A percentile compares a stretch with the other conserved stretches of the same genome.
phyloP scores from a whole-genome alignment of 2,888 invertebrate genomes.

The Drosophila monieri region DNA sequence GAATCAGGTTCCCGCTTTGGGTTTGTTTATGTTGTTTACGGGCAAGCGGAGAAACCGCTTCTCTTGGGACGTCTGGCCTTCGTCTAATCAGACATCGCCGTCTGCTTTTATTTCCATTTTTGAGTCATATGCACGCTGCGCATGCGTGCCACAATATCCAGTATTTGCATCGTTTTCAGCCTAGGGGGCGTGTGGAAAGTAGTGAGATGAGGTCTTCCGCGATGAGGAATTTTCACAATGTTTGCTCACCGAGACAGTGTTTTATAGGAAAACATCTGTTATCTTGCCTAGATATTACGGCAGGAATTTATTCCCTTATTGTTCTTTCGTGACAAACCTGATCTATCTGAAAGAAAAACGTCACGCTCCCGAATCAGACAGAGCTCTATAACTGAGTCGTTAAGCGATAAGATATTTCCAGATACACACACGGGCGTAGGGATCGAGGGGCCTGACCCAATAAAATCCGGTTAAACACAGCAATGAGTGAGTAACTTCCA shows the following conservation, averaged over 20 bases:
- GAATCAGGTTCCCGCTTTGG: constrained; percentile 40
- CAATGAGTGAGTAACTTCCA: constrained; percentile 29
- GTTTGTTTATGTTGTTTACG: constrained; percentile 41
- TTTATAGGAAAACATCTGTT: constrained; percentile 47
- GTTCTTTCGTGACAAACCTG: constrained; percentile 12
- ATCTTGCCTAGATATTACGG: constrained; percentile 28
- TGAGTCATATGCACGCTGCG: constrained; percentile 53
- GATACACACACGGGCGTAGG: constrained; percentile 17
- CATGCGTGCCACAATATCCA: constrained; percentile 48
- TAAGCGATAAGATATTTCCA: constrained; percentile 58
- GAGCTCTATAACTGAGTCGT: constrained; percentile 37
- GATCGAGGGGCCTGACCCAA: constrained; percentile 16
- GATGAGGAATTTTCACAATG: constrained; percentile 10
- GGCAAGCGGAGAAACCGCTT: constrained; percentile 3
- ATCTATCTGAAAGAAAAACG: constrained; percentile 26
- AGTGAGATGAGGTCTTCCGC: constrained; percentile 7
- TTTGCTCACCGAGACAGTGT: constrained; percentile 20
- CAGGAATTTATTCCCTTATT: constrained; percentile 33
- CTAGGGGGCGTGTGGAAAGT: background rate
- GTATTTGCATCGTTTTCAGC: background rate
- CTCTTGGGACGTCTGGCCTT: constrained; percentile 30
- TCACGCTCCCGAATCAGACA: constrained; percentile 44
- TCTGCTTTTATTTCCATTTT: constrained; percentile 19
- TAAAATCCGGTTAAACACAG: constrained; percentile 22
- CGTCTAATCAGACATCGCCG: constrained; percentile 38